Conservation (phyloP, 2,797 vertebrate genomes). For the Threskiornis aethiopicus region DNA sequence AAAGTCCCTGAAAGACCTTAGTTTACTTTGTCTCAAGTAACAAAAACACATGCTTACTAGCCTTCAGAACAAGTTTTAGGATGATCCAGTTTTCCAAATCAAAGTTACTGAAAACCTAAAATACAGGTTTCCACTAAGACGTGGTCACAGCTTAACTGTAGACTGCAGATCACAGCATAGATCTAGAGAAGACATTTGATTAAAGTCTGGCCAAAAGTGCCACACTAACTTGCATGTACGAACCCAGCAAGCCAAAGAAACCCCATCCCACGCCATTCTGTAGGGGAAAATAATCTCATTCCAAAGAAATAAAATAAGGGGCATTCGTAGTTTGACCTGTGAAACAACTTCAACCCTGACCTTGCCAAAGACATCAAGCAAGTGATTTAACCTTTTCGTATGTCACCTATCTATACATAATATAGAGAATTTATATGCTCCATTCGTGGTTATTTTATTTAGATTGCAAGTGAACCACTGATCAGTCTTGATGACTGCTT, state of each 20-base stretch:
- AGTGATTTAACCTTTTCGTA: neutral
- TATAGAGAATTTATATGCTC: neutral
- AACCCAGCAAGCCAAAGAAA: neutral
- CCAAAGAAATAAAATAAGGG: neutral
- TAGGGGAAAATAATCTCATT: neutral
- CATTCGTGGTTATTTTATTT: neutral
- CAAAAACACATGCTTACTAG: neutral
- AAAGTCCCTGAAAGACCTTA: neutral
- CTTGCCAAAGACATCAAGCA: neutral
- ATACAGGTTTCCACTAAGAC: neutral
- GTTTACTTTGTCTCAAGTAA: neutral
- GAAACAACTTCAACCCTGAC: neutral
- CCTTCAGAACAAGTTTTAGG: neutral
- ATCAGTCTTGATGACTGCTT: neutral
- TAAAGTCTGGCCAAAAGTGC: neutral
- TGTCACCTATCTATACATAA: neutral
- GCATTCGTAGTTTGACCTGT: neutral
- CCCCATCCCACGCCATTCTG: neutral
- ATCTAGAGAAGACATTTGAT: neutral
- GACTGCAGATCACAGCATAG: neutral
- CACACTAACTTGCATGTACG: neutral
- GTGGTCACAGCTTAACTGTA: neutral
- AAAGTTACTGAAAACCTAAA: neutral
- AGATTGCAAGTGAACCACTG: neutral
- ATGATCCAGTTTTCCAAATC: neutral